Evolutionary conservation across 2,113 vertebrate species (phyloP), one percentile per base, ranked within the genome.

Genomic region (Notiomystis cincta): DNA sequence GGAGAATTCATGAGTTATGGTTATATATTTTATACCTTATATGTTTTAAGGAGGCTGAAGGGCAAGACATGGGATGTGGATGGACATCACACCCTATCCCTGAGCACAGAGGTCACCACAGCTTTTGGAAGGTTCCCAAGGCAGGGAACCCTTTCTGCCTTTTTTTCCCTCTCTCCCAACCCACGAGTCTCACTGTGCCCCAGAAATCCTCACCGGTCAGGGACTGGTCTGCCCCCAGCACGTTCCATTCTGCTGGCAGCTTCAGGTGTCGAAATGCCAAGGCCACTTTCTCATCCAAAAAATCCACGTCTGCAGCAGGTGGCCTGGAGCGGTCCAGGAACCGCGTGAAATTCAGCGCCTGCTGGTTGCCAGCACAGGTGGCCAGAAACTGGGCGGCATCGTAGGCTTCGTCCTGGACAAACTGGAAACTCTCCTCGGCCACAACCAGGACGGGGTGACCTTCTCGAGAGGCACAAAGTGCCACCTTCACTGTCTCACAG

Each of bases 301-400:
- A 98, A 42, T 99, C 98, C 66, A 99, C 98, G 21, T 99, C 99
- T 6, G 97, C 95, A 51, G 98, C 97, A 0, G 99, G 98, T 13
- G 99, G 98, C 76, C 98, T 98, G 15, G 98, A 99, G 45, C 98
- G 98, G 40, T 99, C 98, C 87, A 99, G 94, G 85, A 99, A 98
- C 17, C 99, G 97, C 3, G 98, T 98, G 82, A 98, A 98, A 22
- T 99, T 99, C 47, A 99, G 98, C 14, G 98, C 98, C 60, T 98
- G 98, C 22, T 98, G 97, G 69, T 98, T 98, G 31, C 99, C 99
- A 3, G 98, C 99, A 0, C 98, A 98, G 90, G 98, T 98, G 82
- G 99, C 99, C 97, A 99, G 96, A 93, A 99, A 99, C 96, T 99
- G 99, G 38, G 99, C 99, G 3, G 99, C 99, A 23, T 99, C 99